phyloP scores from a whole-genome alignment of 2,113 vertebrate species.

The Chlorodrepanis virens region DNA sequence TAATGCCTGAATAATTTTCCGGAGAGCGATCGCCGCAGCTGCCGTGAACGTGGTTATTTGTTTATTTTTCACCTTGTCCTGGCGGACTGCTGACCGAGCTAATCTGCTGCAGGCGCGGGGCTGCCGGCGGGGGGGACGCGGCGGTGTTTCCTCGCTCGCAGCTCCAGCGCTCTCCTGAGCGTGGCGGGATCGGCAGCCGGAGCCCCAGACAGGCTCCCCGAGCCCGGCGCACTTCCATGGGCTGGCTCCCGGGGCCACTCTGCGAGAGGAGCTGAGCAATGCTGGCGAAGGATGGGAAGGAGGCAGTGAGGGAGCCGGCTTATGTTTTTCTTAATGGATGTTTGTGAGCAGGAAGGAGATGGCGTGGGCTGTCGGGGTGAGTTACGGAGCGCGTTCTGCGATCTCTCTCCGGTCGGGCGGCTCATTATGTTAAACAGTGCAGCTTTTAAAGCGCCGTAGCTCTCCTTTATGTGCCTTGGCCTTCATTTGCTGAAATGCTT shows the following conservation, averaged over 20 bases:
- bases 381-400: conserved; percentile 47
- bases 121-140: not conserved
- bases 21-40: conserved; percentile 57
- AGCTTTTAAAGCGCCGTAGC: conserved; percentile 68
- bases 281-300: conserved; percentile 4
- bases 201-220: not conserved
- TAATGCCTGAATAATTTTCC: conserved; percentile 77
- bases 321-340: conserved; percentile 61
- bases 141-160: not conserved
- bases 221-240: not conserved
- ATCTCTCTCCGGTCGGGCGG: conserved; percentile 53
- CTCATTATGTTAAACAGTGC: conserved; percentile 74
- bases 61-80: conserved; percentile 76
- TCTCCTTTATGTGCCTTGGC: conserved; percentile 77
- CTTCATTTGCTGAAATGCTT: conserved; percentile 84
- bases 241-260: not conserved
- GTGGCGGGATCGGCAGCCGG: not conserved
- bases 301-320: conserved; percentile 19
- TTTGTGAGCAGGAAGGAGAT: conserved; percentile 64
- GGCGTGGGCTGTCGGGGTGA: conserved; percentile 70
- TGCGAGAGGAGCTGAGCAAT: not conserved
- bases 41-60: conserved; percentile 56
- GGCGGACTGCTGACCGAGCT: conserved; percentile 71
- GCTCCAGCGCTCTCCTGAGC: not conserved
- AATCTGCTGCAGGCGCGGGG: not conserved